Conservation (phyloP, 2,888 invertebrate genomes). For the Yponomeuta sedellus region DNA sequence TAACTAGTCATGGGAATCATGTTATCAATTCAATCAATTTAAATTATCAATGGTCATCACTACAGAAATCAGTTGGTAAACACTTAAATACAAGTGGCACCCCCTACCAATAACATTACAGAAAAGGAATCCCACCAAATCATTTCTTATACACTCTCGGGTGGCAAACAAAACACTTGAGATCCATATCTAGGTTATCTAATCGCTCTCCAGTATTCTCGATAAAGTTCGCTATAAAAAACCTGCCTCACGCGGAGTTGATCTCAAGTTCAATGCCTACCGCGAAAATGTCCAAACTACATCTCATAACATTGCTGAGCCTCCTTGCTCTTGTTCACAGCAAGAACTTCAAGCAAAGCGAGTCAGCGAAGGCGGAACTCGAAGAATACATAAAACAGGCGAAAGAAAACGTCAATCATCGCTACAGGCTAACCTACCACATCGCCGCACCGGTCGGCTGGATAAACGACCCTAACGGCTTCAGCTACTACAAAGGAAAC, state of each 20-base stretch:
- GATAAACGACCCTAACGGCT: slow-evolving; percentile 78
- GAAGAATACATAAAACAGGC: slow-evolving; percentile 53
- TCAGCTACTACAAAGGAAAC: slow-evolving; percentile 64
- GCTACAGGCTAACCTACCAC: slow-evolving; percentile 57
- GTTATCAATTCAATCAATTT: too few species aligned
- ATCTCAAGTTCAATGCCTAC: neutral
- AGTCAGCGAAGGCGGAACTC: slow-evolving; percentile 34
- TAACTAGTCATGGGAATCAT: too few species aligned
- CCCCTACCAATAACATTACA: too few species aligned
- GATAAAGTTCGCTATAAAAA: neutral
- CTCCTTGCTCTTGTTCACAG: neutral
- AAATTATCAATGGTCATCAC: too few species aligned
- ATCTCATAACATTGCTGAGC: neutral
- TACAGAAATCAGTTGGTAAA: too few species aligned
- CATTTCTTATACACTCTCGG: too few species aligned
- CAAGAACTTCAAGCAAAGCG: slow-evolving; percentile 26
- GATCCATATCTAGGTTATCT: neutral
- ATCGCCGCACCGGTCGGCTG: slow-evolving; percentile 66
- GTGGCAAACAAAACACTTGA: slow-evolving; percentile 13
- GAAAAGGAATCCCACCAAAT: neutral
- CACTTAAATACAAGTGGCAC: too few species aligned
- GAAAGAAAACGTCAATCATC: slow-evolving; percentile 45
- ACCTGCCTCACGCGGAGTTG: neutral
- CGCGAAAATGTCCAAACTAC: neutral
- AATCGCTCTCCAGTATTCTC: neutral